Evolutionary conservation across 2,797 vertebrate species (phyloP), one percentile per base, ranked within the genome.

Genomic region (Bucorvus abyssinicus): DNA sequence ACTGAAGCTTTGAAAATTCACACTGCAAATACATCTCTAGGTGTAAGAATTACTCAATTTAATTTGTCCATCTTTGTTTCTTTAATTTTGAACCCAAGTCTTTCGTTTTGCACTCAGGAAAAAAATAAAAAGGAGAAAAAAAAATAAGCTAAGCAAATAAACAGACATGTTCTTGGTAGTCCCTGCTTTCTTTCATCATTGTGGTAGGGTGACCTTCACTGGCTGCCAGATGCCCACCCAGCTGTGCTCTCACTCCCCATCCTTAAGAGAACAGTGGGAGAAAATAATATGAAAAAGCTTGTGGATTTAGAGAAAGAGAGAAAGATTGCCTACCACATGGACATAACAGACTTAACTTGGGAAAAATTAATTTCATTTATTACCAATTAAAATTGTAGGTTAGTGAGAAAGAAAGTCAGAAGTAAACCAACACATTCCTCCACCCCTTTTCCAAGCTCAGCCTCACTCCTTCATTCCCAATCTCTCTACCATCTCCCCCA

Each of bases 41-140:
- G 11, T 30, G 11, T 18, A 82, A 57, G 17, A 79, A 45, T 38
- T 74, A 6, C 10, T 47, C 22, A 32, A 10, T 87, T 81, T 69
- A 73, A 59, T 63, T 69, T 87, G 9, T 76, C 17, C 88, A 1
- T 36, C 30, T 84, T 69, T 6, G 0, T 77, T 95, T 76, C 27
- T 94, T 84, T 49, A 60, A n/a, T 49, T 53, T 82, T 45, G 6
- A 74, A 23, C 3, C 13, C 14, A 56, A 52, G 10, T 19, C 9
- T 47, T 38, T 36, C 6, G 59, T 70, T 67, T 63, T 65, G 3
- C 4, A 17, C 4, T 74, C 10, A 23, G 36, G 3, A 1, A 27
- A 10, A 40, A 63, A 29, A 6, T 7, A 9, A 2, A 5, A 0
- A 0, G 0, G 22, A 2, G 10, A 7, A 17, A 7, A 3, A 16